Evolutionary conservation across 30 jellyfish, hydroid and myxozoan species (phyloP), one percentile per base, ranked within the genome.

Genomic region (Hydra vulgaris): DNA sequence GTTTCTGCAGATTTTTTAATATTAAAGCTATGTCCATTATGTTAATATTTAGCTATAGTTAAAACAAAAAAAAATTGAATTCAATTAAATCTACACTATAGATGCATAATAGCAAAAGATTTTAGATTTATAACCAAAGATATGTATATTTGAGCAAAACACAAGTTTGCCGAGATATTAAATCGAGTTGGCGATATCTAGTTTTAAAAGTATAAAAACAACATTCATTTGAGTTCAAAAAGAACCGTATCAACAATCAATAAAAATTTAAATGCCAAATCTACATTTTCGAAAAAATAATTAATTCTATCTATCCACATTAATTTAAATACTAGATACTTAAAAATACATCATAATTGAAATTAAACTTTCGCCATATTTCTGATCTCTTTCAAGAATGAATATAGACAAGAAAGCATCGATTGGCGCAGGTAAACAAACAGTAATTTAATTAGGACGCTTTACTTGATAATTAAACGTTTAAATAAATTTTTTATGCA

Each of bases 1-100:
- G 88, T 27, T 77, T 85, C 21, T 92, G 94, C 7, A 84, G 73
- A 26, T 40, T 72, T 25, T 83, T 74, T 18, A 76, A 24, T 88
- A 76, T 75, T 19, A 69, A 22, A 66, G 87, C 84, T 18, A 70
- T 80, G 25, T 80, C 87, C 84, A 70, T 70, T 23, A 21, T 73
- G 26, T 73, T 69, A 40, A 3, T 40, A 40, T 40, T 40, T 40
- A 12, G 12, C 61, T 40, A 40, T 40, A 40, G 12, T 12, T 40
- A 40, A 5, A 40, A 12, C 61, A 40, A 40, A 12, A 40, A 40
- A 40, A 40, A 40, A 40, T 40, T 3, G 61, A 40, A 3, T 3
- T n/a, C n/a, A n/a, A n/a, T n/a, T n/a, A n/a, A n/a, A n/a, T n/a
- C n/a, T n/a, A n/a, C n/a, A n/a, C n/a, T n/a, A n/a, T n/a, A n/a